Evolutionary conservation across 2,888 invertebrate species (phyloP).

Genomic region (Hemicrepidius hirtus): DNA sequence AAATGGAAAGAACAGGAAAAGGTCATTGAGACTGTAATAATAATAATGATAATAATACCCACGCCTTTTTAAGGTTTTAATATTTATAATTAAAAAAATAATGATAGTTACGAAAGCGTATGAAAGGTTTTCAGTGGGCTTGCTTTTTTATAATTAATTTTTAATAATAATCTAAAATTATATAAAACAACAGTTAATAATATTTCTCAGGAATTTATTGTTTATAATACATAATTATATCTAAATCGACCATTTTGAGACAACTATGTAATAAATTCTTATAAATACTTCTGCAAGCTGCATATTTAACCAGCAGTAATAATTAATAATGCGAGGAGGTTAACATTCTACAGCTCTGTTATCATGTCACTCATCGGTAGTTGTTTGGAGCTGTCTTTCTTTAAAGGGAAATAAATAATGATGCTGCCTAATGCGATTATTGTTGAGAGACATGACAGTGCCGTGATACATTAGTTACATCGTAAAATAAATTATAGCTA

Average conservation of each 20-base stretch:
- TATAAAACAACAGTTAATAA: too few species aligned
- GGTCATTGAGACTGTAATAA: too few species aligned
- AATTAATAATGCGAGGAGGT: conserved; percentile 64
- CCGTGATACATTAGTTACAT: conserved; percentile 62
- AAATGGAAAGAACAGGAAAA: too few species aligned
- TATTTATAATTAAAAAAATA: too few species aligned
- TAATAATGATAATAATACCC: too few species aligned
- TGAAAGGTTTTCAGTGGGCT: too few species aligned
- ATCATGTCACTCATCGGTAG: conserved; percentile 65
- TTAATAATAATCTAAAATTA: too few species aligned
- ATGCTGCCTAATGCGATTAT: conserved; percentile 62
- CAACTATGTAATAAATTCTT: conserved; percentile 52
- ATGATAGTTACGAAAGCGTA: too few species aligned
- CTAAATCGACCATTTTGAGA: conserved; percentile 51
- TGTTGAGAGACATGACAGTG: conserved; percentile 66
- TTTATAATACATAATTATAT: conserved; percentile 51
- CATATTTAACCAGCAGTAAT: conserved; percentile 56
- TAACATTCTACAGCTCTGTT: conserved; percentile 63
- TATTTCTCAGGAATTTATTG: conserved; percentile 36
- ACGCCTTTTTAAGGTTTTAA: too few species aligned
- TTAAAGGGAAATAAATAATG: conserved; percentile 62
- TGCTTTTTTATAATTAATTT: too few species aligned
- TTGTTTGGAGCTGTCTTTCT: conserved; percentile 59
- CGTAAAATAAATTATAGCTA: conserved; percentile 68
- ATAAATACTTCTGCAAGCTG: conserved; percentile 51